Percentiles rank a stretch among this genome's conserved stretches.
These are phyloP conservation scores for Neuroscelio doddi DNA, from an alignment of 2,888 invertebrate species.

Conservation along the genomic window DNA sequence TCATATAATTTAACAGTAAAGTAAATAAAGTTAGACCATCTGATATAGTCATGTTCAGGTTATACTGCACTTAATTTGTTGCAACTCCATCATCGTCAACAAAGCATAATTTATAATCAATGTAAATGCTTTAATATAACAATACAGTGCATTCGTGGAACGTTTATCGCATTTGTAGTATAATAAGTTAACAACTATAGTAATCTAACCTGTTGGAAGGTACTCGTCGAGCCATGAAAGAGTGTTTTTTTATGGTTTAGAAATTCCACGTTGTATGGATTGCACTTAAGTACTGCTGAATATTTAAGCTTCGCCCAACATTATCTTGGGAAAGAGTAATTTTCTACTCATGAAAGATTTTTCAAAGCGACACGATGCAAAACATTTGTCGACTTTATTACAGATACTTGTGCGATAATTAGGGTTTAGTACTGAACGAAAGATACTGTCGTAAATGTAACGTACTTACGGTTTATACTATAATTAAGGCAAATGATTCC, in stretches of 20 bases:
- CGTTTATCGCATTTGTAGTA: conserved; percentile 29
- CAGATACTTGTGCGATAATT: conserved; percentile 41
- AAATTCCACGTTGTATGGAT: conserved; percentile 37
- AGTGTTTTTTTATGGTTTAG: conserved; percentile 37
- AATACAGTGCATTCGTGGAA: conserved; percentile 14
- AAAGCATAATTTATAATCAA: conserved; percentile 27
- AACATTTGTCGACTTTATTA: conserved; percentile 44
- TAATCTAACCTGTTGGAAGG: conserved; percentile 33
- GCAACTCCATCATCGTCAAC: conserved; percentile 17
- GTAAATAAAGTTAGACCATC: no score
- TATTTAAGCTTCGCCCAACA: conserved; percentile 8
- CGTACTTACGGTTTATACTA: conserved; percentile 44
- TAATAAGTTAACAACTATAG: conserved; percentile 42
- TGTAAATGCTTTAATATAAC: conserved; percentile 37
- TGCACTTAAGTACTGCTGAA: conserved; percentile 33
- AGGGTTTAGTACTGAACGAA: conserved; percentile 38
- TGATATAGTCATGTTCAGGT: no score
- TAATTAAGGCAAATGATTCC: conserved; percentile 45
- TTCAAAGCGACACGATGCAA: conserved; percentile 33
- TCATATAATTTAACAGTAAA: no score
- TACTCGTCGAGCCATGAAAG: conserved; percentile 39
- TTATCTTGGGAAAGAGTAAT: conserved; percentile 29
- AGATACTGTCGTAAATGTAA: conserved; percentile 44
- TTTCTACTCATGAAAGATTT: conserved; percentile 36
- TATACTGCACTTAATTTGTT: no score